Base-by-base conservation (phyloP, 2,888 invertebrate species). In the Drosophila pseudotakahashii region DNA sequence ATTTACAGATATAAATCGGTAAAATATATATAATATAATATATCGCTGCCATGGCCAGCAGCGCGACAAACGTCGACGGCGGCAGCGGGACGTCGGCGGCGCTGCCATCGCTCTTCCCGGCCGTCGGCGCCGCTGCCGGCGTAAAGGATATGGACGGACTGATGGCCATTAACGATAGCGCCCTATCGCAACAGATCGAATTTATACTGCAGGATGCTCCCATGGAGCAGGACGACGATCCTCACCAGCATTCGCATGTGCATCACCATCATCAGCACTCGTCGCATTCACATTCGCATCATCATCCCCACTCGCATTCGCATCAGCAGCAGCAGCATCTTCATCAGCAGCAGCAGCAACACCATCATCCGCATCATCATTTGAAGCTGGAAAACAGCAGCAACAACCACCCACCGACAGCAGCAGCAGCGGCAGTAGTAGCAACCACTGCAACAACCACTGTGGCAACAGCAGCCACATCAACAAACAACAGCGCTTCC, bases 101-200 rank as follows among this genome's bases (percentile, higher is more conserved):
- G 52, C 62, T 75, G 72, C 66, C 81, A 37, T 75, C 81, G 58
- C 53, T 76, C 42, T 77, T 78, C 39, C 52, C 61, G 42, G 61
- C 59, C 16, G 66, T 42, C 42, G 61, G 60, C 19, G 62, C 75
- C 45, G 67, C 69, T 57, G 76, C 76, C 76, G 67, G 76, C 34
- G 63, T 60, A 64, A 88, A 89, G 77, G 92, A 91, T 72, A 81
- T 91, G 77, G 91, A 92, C 72, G 90, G 89, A 68, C 79, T 92
- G 66, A 91, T 91, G 77, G 89, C 92, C 78, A 90, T 92, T 79
- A 91, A 90, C 74, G 92, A 91, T 85, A 91, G 85, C 79, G 90
- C 92, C 76, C 81, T 91, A 79, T 91, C 91, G 76, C 91, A 92
- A 89, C 91, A 91, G 90, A 92, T 91, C 90, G 91, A 92, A 91